Conservation (phyloP, 1,140 invertebrate genomes). For the Microplitis demolitor region DNA sequence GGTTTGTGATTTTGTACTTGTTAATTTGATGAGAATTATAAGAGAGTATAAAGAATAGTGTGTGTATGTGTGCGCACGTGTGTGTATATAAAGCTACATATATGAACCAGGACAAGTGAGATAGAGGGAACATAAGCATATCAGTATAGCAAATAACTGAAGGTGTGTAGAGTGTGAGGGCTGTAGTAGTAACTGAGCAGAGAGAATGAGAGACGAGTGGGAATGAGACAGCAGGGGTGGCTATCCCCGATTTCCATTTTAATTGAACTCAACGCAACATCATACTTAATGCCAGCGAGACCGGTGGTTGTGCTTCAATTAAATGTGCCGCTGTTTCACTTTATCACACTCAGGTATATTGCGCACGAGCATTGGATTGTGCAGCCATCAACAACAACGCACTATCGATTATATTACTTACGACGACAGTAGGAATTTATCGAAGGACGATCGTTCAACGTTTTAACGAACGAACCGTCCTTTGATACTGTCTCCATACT, state of each 20-base stretch:
- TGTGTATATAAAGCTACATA: neutral
- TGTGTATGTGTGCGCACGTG: neutral
- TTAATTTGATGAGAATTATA: conserved; percentile 24
- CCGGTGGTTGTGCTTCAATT: conserved; percentile 50
- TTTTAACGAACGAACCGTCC: conserved; percentile 11
- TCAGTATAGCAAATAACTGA: conserved; percentile 14
- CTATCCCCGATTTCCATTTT: conserved; percentile 58
- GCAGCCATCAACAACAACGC: conserved; percentile 31
- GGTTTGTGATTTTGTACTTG: conserved; percentile 24
- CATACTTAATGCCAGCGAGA: conserved; percentile 58
- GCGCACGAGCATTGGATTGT: conserved; percentile 31
- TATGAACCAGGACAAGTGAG: conserved; percentile 17
- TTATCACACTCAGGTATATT: conserved; percentile 36
- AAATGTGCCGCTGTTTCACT: conserved; percentile 50
- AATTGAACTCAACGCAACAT: conserved; percentile 61
- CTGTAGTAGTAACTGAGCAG: too few relatives aligned
- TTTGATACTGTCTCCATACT: conserved; percentile 1
- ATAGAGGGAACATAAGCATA: conserved; percentile 22
- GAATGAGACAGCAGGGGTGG: conserved; percentile 22
- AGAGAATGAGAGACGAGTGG: conserved; percentile 16
- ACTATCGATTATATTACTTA: conserved; percentile 24
- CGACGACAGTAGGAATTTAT: conserved; percentile 33
- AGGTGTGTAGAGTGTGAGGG: too few relatives aligned
- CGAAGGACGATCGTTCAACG: conserved; percentile 20
- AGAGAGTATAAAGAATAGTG: neutral